These are phyloP conservation scores for Cebidichthys violaceus DNA, from an alignment of 2,113 vertebrate genomes.

Conservation along the genomic window DNA sequence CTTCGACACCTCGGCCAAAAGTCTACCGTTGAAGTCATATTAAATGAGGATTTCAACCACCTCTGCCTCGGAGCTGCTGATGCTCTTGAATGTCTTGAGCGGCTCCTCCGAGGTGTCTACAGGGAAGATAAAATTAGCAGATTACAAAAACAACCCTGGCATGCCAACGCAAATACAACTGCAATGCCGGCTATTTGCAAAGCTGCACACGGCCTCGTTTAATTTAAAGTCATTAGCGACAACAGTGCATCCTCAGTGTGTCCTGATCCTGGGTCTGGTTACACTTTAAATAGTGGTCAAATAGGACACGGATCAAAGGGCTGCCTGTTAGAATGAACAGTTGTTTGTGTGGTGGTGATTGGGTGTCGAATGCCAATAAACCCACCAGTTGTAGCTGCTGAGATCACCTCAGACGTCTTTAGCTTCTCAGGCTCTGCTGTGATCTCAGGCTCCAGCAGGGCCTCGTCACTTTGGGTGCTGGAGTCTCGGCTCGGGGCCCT, in stretches of 20 bases:
- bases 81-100: slow-evolving; percentile 54
- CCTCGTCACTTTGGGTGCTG: slow-evolving; percentile 89
- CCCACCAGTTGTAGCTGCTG: slow-evolving; percentile 66
- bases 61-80: slow-evolving; percentile 61
- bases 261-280: slow-evolving; percentile 32
- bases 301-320: slow-evolving; percentile 14
- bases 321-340: slow-evolving; percentile 17
- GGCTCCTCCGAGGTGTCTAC: slow-evolving; percentile 66
- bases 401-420: slow-evolving; percentile 28
- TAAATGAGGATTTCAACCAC: slow-evolving; percentile 86
- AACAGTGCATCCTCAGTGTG: slow-evolving; percentile 6
- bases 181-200: slow-evolving; percentile 2
- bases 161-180: slow-evolving; percentile 2
- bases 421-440: slow-evolving; percentile 33
- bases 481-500: slow-evolving; percentile 86
- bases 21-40: slow-evolving; percentile 1
- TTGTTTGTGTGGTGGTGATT: not conserved
- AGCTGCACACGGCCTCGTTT: not conserved
- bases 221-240: slow-evolving; percentile 9
- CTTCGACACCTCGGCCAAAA: not conserved
- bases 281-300: slow-evolving; percentile 38
- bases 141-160: slow-evolving; percentile 27
- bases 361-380: slow-evolving; percentile 36
- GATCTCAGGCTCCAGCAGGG: slow-evolving; percentile 16
- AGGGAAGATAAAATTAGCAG: slow-evolving; percentile 42